Percentiles rank a stretch among this genome's conserved stretches.
phyloP scores from a whole-genome alignment of 1,140 invertebrate genomes.

The Acromyrmex echinatior region DNA sequence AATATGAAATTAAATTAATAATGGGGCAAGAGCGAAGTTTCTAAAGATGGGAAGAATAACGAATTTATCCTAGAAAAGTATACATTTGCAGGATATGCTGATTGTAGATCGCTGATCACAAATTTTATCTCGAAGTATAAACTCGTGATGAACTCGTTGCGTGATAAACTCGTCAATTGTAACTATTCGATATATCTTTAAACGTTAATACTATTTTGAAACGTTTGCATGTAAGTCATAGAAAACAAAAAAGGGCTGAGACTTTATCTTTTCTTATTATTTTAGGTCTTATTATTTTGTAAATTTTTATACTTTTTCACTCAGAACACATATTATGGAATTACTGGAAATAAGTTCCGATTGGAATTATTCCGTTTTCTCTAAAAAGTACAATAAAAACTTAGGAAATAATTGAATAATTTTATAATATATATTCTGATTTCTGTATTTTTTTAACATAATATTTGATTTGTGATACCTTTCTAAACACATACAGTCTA shows the following conservation, averaged over 20 bases:
- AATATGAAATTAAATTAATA: background rate
- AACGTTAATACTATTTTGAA: background rate
- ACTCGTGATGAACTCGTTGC: background rate
- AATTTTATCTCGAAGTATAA: background rate
- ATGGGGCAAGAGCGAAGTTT: background rate
- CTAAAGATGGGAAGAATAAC: background rate
- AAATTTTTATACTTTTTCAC: background rate
- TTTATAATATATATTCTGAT: too few relatives aligned
- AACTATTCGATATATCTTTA: background rate
- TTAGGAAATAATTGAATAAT: too few relatives aligned
- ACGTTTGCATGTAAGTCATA: background rate
- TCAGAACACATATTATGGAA: background rate
- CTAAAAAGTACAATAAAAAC: too few relatives aligned
- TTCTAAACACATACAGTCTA: background rate
- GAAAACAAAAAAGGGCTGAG: background rate
- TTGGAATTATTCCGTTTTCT: too few relatives aligned
- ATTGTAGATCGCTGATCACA: background rate
- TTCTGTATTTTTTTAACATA: background rate
- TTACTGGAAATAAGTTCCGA: too few relatives aligned
- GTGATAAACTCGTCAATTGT: constrained; percentile 22
- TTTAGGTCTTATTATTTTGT: background rate
- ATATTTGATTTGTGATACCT: background rate
- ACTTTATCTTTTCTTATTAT: background rate
- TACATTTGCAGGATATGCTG: background rate
- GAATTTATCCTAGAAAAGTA: background rate